Evolutionary conservation across 2,113 vertebrate species (phyloP).

Genomic region (Chaenogobius annularis): DNA sequence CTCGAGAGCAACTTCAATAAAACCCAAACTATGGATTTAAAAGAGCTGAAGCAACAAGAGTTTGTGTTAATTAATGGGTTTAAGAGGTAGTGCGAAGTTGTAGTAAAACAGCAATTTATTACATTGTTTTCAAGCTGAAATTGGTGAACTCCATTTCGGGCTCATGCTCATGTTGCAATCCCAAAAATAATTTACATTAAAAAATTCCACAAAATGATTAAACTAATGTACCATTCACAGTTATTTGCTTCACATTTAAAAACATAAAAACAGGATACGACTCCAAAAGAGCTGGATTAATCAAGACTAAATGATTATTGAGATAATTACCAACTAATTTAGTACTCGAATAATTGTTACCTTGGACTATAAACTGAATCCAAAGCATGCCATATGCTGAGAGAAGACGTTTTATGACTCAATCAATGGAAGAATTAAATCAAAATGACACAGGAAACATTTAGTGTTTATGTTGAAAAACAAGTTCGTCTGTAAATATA

Average conservation of each 20-base stretch:
- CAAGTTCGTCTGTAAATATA: too few species aligned
- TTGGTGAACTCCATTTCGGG: background rate
- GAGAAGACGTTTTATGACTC: too few species aligned
- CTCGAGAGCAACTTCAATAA: background rate
- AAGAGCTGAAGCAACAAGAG: constrained; percentile 4
- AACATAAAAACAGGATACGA: background rate
- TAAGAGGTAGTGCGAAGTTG: background rate
- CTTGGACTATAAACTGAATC: too few species aligned
- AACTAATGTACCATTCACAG: background rate
- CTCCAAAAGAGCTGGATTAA: too few species aligned
- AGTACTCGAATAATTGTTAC: too few species aligned
- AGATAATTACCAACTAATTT: too few species aligned
- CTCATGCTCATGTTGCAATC: background rate
- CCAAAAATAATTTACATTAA: background rate
- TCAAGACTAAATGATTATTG: too few species aligned
- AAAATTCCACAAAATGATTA: background rate
- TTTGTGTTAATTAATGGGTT: constrained; percentile 10
- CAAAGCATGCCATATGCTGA: too few species aligned
- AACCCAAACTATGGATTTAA: background rate
- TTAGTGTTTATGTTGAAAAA: too few species aligned
- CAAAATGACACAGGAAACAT: too few species aligned
- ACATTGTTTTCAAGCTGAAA: background rate
- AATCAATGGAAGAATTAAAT: too few species aligned
- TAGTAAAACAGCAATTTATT: background rate
- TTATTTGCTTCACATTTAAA: background rate